These are phyloP conservation scores for Cardiocondyla obscurior DNA, from an alignment of 1,140 invertebrate species.

Conservation along the genomic window DNA sequence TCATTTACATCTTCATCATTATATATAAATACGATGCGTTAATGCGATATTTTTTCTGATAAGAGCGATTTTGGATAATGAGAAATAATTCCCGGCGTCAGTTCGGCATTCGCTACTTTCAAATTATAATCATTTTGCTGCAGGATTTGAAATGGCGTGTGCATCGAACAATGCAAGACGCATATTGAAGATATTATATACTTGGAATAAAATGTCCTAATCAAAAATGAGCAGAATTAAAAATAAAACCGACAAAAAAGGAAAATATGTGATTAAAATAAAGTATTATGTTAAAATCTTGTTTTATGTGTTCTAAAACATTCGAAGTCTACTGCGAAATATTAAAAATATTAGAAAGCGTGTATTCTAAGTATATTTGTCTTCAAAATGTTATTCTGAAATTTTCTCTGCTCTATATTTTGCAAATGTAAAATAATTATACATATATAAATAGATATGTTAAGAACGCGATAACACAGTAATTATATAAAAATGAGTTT, in stretches of 20 bases:
- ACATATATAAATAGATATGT: conserved; percentile 61
- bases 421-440: conserved; percentile 76
- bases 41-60: conserved; percentile 33
- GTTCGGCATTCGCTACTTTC: conserved; percentile 39
- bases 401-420: conserved; percentile 70
- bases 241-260: not conserved
- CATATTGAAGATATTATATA: conserved; percentile 38
- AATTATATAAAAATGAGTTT: conserved; percentile 72
- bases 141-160: conserved; percentile 38
- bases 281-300: not conserved
- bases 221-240: conserved; percentile 21
- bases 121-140: conserved; percentile 22
- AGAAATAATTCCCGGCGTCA: not conserved
- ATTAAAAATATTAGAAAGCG: not conserved
- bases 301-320: not conserved
- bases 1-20: conserved; percentile 41
- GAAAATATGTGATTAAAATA: not conserved
- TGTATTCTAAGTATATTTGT: conserved; percentile 41
- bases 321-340: not conserved
- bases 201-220: conserved; percentile 1
- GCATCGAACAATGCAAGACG: not conserved
- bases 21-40: conserved; percentile 36
- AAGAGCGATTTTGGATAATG: conserved; percentile 4
- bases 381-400: conserved; percentile 46
- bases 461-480: conserved; percentile 65